Evolutionary conservation across 1,140 invertebrate species (phyloP).

Genomic region (Lordiphosa mommai): DNA sequence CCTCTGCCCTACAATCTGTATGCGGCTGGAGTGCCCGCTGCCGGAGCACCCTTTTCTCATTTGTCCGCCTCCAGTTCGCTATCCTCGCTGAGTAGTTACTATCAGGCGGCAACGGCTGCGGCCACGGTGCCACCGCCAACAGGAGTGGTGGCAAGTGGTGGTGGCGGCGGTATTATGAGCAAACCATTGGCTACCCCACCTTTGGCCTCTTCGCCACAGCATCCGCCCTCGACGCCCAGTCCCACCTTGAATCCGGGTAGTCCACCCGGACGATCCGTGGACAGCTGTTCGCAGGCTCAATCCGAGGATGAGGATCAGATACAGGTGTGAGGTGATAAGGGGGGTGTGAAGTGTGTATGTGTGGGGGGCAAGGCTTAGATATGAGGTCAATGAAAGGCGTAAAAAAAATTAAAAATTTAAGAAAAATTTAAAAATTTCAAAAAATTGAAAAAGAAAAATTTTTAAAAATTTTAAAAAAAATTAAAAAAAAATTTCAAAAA

Average conservation of each 20-base stretch:
- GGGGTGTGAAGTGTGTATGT: not conserved
- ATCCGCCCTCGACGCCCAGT: slow-evolving; percentile 73
- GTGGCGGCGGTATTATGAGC: not conserved
- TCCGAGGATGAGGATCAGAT: slow-evolving; percentile 79
- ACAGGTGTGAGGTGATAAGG: slow-evolving; percentile 57
- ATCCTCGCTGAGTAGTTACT: slow-evolving; percentile 78
- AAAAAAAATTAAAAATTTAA: too few relatives aligned
- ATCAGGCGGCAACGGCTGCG: slow-evolving; percentile 65
- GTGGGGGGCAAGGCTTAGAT: not conserved
- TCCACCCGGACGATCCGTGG: slow-evolving; percentile 74
- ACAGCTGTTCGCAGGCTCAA: slow-evolving; percentile 70
- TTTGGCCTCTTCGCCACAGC: slow-evolving; percentile 26
- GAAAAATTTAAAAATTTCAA: too few relatives aligned
- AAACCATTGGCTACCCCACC: slow-evolving; percentile 11
- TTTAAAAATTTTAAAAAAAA: too few relatives aligned
- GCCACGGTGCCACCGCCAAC: slow-evolving; percentile 30
- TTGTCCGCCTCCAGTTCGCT: slow-evolving; percentile 78
- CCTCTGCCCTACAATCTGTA: slow-evolving; percentile 88
- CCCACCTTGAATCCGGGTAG: slow-evolving; percentile 78
- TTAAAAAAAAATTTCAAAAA: too few relatives aligned
- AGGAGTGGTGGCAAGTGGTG: not conserved
- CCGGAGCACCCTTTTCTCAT: slow-evolving; percentile 70
- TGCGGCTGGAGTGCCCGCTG: slow-evolving; percentile 63
- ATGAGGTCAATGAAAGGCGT: too few relatives aligned
- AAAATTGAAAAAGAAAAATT: too few relatives aligned